Evolutionary conservation across 2,888 invertebrate species (phyloP), one percentile per base, ranked within the genome.

Genomic region (Drosophila meridiana): DNA sequence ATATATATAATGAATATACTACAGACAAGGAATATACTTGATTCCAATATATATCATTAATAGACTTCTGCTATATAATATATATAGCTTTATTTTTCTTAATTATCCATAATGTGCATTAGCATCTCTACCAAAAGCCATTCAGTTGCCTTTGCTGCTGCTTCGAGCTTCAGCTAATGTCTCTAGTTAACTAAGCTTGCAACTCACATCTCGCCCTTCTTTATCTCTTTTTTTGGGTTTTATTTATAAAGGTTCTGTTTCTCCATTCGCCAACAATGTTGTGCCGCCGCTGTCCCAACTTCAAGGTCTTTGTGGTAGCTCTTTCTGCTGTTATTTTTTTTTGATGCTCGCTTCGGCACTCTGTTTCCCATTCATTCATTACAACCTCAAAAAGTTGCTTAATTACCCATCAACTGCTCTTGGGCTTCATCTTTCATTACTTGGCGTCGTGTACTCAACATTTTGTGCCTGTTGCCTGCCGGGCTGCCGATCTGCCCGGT

Each of bases 391-490:
- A 40, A 40, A 52, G 50, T 72, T 67, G 76, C 55, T 65, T 76
- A 81, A 83, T 82, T 79, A 76, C 55, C 64, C 80, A 71, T 69
- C 71, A 70, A 69, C 38, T 43, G 52, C 59, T 50, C 45, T 60
- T 63, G 43, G 69, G 47, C 69, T 65, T 66, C 77, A 60, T 64
- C 69, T 69, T 70, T 65, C 62, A 63, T 32, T 63, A n/a, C 64
- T 45, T 55, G 66, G 40, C 34, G 38, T 14, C 40, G 36, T 50
- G 58, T 74, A 53, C 63, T 55, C 63, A 42, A 48, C 57, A 8
- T 40, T 32, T 57, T 40, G 32, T 40, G 32, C 30, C 5, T 36
- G 32, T 38, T 55, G 36, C 55, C 38, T 28, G 47, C 28, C 48
- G 7, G 48, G 14, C 32, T n/a, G 32, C 82, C 80, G 78, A 56